Conservation (phyloP, 2,888 invertebrate species). For the Trachelus troglodyta region DNA sequence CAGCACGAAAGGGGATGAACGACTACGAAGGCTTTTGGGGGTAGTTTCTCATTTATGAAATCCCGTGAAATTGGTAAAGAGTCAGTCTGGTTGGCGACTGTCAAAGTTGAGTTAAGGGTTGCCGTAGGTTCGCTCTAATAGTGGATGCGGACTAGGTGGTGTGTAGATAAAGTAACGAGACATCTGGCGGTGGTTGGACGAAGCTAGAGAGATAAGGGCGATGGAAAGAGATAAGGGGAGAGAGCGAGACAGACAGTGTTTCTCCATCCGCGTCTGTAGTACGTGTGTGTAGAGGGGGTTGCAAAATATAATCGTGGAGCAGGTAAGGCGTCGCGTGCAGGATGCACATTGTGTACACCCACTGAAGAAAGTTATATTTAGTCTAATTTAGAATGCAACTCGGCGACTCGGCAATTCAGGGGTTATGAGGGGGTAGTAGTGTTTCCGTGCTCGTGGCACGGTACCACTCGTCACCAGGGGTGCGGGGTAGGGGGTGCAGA, state of each 20-base stretch:
- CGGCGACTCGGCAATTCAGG: not conserved
- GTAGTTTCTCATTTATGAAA: too few relatives aligned
- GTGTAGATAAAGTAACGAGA: too few relatives aligned
- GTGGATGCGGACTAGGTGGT: too few relatives aligned
- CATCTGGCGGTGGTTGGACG: too few relatives aligned
- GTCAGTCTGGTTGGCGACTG: too few relatives aligned
- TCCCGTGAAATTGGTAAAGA: too few relatives aligned
- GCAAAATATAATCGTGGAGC: too few relatives aligned
- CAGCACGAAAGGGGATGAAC: too few relatives aligned
- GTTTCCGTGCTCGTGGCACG: conserved; percentile 11
- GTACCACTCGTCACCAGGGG: conserved; percentile 23
- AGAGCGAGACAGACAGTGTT: not conserved
- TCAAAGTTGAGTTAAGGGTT: too few relatives aligned
- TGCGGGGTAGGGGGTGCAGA: not conserved
- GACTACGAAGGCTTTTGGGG: too few relatives aligned
- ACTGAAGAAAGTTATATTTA: conserved; percentile 1
- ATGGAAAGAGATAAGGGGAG: not conserved
- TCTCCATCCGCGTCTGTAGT: not conserved
- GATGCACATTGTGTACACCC: not conserved
- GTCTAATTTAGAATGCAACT: conserved; percentile 6
- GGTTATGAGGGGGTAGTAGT: not conserved
- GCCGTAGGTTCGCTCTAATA: too few relatives aligned
- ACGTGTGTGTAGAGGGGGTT: too few relatives aligned
- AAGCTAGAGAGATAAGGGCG: not conserved
- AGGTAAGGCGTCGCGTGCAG: conserved; percentile 2